Conservation (phyloP, 2,113 vertebrate species). For the Odocoileus hemionus region DNA sequence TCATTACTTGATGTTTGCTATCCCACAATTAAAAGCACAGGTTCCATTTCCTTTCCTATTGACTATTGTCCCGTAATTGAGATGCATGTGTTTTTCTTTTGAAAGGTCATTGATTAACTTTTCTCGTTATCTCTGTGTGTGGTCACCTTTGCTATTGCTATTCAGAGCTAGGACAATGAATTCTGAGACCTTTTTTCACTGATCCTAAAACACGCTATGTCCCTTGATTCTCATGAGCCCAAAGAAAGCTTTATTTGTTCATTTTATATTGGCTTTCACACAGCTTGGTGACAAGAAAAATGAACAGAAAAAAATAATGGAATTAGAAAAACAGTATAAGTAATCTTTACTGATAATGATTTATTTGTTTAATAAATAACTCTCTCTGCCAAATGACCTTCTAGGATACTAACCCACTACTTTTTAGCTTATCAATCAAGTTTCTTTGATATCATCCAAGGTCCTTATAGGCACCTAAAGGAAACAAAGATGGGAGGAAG, state of each 20-base stretch:
- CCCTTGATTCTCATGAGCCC: conserved; percentile 25
- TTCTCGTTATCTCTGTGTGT: conserved; percentile 45
- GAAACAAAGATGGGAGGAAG: background rate
- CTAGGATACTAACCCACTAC: background rate
- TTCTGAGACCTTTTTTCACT: background rate
- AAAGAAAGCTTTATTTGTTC: conserved; percentile 54
- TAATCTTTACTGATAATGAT: conserved; percentile 39
- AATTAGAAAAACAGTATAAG: conserved; percentile 15
- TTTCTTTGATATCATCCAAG: background rate
- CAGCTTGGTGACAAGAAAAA: conserved; percentile 32
- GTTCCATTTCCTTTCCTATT: conserved; percentile 54
- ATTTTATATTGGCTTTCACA: conserved; percentile 19
- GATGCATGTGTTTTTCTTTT: conserved; percentile 50
- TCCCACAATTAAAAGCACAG: conserved; percentile 56
- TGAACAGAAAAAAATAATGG: conserved; percentile 36
- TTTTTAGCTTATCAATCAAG: conserved; percentile 37
- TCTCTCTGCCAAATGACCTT: conserved; percentile 33
- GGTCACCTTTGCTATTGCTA: conserved; percentile 23
- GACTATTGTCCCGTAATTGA: conserved; percentile 61
- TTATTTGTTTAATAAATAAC: conserved; percentile 43
- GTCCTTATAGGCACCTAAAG: background rate
- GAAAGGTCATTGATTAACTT: conserved; percentile 68
- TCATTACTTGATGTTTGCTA: conserved; percentile 49
- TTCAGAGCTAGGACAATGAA: conserved; percentile 16
- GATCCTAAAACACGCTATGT: background rate